These are phyloP conservation scores for Dynastes maya DNA, from an alignment of 2,888 invertebrate species.

Conservation along the genomic window DNA sequence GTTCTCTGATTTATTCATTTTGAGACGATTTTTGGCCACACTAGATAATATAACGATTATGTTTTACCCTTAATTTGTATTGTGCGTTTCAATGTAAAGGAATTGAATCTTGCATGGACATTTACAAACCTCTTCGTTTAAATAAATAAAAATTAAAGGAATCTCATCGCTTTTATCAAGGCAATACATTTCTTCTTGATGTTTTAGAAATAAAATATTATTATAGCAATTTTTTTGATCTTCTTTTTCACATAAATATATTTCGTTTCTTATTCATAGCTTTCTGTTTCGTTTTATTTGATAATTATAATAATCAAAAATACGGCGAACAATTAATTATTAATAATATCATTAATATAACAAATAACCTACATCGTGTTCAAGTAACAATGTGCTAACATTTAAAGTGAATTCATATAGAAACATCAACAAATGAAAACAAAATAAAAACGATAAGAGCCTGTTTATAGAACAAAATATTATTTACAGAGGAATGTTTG, in stretches of 20 bases:
- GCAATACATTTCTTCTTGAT: background rate
- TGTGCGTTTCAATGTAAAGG: slow-evolving; percentile 32
- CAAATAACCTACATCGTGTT: slow-evolving; percentile 59
- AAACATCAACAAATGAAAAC: slow-evolving; percentile 50
- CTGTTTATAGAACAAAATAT: slow-evolving; percentile 48
- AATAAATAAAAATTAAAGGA: background rate
- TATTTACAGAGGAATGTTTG: slow-evolving; percentile 45
- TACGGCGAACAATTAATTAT: slow-evolving; percentile 47
- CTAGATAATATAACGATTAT: background rate
- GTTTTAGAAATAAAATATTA: background rate
- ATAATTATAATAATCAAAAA: slow-evolving; percentile 39
- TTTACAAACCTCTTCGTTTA: slow-evolving; percentile 37
- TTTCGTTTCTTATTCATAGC: slow-evolving; percentile 48
- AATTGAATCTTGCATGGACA: background rate
- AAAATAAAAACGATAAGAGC: slow-evolving; percentile 29
- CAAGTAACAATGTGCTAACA: slow-evolving; percentile 66
- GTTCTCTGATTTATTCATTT: background rate
- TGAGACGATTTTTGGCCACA: slow-evolving; percentile 39
- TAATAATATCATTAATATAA: slow-evolving; percentile 26
- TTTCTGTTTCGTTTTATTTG: background rate
- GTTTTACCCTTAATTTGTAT: slow-evolving; percentile 21
- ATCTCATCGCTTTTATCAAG: background rate
- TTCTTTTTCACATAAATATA: background rate
- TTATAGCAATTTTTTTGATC: too few relatives aligned
- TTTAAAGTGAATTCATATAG: slow-evolving; percentile 60